Conservation (phyloP, 2,797 vertebrate species). For the Trichosurus vulpecula region DNA sequence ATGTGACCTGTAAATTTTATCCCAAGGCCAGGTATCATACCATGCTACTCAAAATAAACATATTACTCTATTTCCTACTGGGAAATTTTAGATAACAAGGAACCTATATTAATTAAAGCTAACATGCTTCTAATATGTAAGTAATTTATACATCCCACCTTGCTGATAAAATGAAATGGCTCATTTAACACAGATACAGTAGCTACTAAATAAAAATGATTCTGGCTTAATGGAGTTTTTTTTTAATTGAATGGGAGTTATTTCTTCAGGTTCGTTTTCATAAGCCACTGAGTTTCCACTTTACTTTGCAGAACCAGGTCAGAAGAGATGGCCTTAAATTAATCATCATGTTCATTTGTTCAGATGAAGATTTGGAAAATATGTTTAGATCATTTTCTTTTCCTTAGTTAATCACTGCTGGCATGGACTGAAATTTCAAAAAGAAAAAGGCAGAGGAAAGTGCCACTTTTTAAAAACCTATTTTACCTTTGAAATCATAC, state of each 20-base stretch:
- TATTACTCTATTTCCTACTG: background rate
- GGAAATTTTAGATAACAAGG: background rate
- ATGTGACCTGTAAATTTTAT: background rate
- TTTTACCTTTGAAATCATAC: background rate
- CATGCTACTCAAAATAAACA: background rate
- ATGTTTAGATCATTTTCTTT: constrained; percentile 2
- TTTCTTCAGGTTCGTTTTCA: background rate
- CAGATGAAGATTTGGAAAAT: background rate
- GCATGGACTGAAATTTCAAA: background rate
- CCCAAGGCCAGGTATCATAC: background rate
- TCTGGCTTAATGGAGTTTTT: background rate
- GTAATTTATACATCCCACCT: constrained; percentile 21
- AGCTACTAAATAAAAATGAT: background rate
- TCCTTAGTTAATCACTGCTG: background rate
- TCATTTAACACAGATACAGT: constrained; percentile 55
- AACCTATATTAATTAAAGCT: background rate
- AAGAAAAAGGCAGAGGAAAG: background rate
- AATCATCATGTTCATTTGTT: constrained; percentile 1
- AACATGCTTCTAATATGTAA: constrained; percentile 9
- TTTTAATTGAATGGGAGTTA: background rate
- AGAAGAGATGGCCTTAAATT: background rate
- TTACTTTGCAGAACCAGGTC: background rate
- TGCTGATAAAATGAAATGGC: constrained; percentile 46
- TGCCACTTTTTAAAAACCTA: background rate
- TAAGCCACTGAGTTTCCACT: background rate